phyloP scores from a whole-genome alignment of 1,140 invertebrate species.

The Prorops nasuta region DNA sequence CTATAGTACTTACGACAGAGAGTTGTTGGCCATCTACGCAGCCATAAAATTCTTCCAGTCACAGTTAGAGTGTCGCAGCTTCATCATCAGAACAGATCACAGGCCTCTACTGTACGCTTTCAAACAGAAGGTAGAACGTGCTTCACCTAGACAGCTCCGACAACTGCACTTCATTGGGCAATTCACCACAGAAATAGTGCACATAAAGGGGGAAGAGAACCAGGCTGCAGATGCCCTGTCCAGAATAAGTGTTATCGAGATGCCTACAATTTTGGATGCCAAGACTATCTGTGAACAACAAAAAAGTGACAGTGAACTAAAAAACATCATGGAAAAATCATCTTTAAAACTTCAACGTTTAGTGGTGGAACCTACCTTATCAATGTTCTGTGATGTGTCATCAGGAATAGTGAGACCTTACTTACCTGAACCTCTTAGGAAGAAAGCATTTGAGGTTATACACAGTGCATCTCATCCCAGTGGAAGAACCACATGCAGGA shows the following conservation, averaged over 20 bases:
- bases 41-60: neutral
- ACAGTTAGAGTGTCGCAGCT: neutral
- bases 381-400: neutral
- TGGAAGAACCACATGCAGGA: neutral
- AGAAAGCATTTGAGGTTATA: neutral
- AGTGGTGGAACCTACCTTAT: neutral
- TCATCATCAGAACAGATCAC: neutral
- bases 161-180: slow-evolving; percentile 24
- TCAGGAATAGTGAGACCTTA: neutral
- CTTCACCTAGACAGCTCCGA: neutral
- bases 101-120: neutral
- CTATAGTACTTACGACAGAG: neutral
- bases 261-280: neutral
- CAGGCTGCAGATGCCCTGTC: slow-evolving; percentile 14
- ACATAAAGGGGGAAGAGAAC: slow-evolving; percentile 33
- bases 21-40: neutral
- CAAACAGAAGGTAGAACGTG: neutral
- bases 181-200: slow-evolving; percentile 37
- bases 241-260: neutral
- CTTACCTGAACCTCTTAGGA: neutral
- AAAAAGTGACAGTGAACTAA: neutral
- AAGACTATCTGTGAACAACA: neutral
- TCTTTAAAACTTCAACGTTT: neutral
- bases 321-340: neutral
- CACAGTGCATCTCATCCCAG: neutral